Base-by-base conservation (phyloP, 2,888 invertebrate species). In the Deilephila elpenor region DNA sequence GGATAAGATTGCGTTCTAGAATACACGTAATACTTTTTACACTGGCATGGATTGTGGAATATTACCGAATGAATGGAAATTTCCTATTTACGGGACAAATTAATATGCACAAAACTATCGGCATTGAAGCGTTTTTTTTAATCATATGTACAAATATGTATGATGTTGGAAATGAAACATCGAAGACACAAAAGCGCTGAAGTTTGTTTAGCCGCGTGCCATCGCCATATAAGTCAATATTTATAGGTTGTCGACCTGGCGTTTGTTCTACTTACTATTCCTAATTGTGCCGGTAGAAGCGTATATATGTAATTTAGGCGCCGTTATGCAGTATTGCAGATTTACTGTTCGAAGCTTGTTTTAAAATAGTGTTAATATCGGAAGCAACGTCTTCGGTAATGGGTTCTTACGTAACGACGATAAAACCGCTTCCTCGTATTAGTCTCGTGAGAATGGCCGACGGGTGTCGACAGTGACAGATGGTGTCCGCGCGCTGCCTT, bases 181-280 rank as follows among this genome's bases (percentile, higher is more conserved):
- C 76, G 72, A 77, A 77, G 80, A 44, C 67, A 82, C 82, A 83
- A 81, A 78, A 78, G 82, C 83, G 82, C 75, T 82, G 78, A 76
- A 88, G 86, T 91, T 83, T 90, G 78, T 83, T 87, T 84, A 91
- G 86, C 86, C 86, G 85, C 88, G 86, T 91, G 85, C 89, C 89
- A 84, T 81, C 77, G 79, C 80, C 84, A 88, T 89, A 89, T 89
- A 88, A 89, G 90, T 92, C 89, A 93, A 93, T 92, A 93, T 93
- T 92, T 86, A 87, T 84, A 87, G 92, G 91, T 91, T 86, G 84
- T 85, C 85, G 92, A 92, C 89, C 91, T 79, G 79, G 83, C 84
- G 88, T 87, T 86, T 85, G 86, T 86, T 82, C 81, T 79, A 79
- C 76, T 74, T 80, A 79, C 77, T 77, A 79, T 81, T 82, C 73